These are phyloP conservation scores for Callionymus lyra DNA, from an alignment of 2,113 vertebrate species.

Conservation along the genomic window DNA sequence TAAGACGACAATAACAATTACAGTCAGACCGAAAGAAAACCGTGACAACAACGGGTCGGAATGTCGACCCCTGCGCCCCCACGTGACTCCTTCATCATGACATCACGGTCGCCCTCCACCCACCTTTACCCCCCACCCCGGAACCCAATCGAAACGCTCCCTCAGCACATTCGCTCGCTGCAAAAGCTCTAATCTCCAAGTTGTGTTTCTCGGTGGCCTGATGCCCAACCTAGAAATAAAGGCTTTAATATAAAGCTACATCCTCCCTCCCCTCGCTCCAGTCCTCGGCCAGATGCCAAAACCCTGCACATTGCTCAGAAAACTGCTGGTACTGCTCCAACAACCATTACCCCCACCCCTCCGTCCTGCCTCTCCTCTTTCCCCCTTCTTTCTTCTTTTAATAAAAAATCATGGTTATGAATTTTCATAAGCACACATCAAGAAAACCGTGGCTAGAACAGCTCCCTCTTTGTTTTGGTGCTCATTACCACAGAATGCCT, in stretches of 20 bases:
- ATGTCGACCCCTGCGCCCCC: conserved; percentile 8
- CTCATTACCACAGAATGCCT: conserved; percentile 49
- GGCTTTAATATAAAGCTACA: conserved; percentile 36
- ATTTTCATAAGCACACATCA: conserved; percentile 46
- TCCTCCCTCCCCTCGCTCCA: conserved; percentile 24
- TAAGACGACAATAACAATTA: conserved; percentile 2
- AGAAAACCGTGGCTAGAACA: conserved; percentile 49
- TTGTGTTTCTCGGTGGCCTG: conserved; percentile 30
- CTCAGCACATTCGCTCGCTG: conserved; percentile 7
- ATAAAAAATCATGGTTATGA: conserved; percentile 54
- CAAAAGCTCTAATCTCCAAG: conserved; percentile 26
- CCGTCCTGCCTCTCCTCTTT: background rate
- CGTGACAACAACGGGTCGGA: conserved; percentile 1
- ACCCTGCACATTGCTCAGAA: conserved; percentile 42
- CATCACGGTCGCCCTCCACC: conserved; percentile 14
- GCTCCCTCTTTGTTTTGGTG: conserved; percentile 52
- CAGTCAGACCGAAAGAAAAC: background rate
- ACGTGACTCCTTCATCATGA: conserved; percentile 32
- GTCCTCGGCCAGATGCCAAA: conserved; percentile 40
- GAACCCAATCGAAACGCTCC: conserved; percentile 14
- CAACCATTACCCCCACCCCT: background rate
- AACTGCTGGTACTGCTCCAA: conserved; percentile 56
- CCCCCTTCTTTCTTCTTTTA: conserved; percentile 16
- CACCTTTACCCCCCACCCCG: conserved; percentile 10
- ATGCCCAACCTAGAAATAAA: conserved; percentile 23